phyloP scores from a whole-genome alignment of 1,140 invertebrate genomes.

The Cyrtorhinus lividipennis region DNA sequence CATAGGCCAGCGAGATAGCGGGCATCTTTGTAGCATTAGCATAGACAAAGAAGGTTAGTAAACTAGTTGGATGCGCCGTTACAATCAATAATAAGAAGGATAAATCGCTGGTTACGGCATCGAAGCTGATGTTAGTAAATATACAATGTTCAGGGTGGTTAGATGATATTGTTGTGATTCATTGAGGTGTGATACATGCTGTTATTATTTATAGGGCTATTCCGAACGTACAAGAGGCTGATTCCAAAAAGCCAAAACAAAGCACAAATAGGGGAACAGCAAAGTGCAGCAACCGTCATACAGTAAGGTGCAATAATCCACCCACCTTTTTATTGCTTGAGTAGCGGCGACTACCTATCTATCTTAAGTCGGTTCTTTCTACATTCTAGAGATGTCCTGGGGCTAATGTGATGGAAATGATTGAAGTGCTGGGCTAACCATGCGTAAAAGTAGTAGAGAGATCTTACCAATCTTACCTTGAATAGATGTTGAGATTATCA shows the following conservation, averaged over 20 bases:
- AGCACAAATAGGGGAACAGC: not conserved
- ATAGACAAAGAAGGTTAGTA: slow-evolving; percentile 23
- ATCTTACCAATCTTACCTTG: not conserved
- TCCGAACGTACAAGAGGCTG: not conserved
- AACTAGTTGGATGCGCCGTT: slow-evolving; percentile 7
- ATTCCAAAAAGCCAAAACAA: not conserved
- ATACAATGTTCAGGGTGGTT: not conserved
- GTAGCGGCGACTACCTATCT: not conserved
- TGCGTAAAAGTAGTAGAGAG: not conserved
- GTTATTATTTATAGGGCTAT: not conserved
- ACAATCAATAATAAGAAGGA: not conserved
- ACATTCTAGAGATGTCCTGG: not conserved
- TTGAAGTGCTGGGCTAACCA: not conserved
- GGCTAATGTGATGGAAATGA: not conserved
- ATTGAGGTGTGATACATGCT: slow-evolving; percentile 3
- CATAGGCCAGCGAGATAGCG: slow-evolving; percentile 92
- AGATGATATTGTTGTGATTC: not conserved
- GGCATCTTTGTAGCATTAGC: slow-evolving; percentile 49
- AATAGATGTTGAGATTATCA: not conserved
- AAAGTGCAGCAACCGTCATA: not conserved
- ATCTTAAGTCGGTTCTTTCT: no score
- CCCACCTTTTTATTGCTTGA: not conserved
- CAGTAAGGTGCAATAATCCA: not conserved
- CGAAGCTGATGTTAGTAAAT: not conserved
- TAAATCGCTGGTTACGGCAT: not conserved